phyloP scores from a whole-genome alignment of 2,888 invertebrate species.

The Hypomecis punctinalis region DNA sequence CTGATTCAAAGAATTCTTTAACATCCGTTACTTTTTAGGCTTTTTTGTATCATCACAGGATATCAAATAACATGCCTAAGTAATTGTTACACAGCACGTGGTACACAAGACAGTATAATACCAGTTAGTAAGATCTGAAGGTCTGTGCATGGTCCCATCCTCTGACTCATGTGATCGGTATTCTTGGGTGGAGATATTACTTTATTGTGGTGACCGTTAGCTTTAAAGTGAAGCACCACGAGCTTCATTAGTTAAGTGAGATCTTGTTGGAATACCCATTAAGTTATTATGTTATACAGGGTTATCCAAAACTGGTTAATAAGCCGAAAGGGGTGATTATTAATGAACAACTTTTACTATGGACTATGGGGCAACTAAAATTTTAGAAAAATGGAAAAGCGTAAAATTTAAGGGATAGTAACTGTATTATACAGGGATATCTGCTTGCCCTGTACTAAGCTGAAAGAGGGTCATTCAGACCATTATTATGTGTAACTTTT shows the following conservation, averaged over 20 bases:
- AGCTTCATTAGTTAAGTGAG: conserved; percentile 14
- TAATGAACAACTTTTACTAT: too few relatives aligned
- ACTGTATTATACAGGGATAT: too few relatives aligned
- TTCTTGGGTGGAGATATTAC: conserved; percentile 28
- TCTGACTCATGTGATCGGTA: conserved; percentile 41
- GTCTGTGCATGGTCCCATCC: conserved; percentile 20
- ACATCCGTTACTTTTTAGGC: too few relatives aligned
- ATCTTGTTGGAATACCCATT: conserved; percentile 7
- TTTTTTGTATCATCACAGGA: neutral
- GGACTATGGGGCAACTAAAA: too few relatives aligned
- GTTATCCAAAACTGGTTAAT: neutral
- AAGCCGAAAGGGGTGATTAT: too few relatives aligned
- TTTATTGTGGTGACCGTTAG: conserved; percentile 34
- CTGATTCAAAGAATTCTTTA: too few relatives aligned
- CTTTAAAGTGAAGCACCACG: conserved; percentile 26
- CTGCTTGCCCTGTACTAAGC: too few relatives aligned
- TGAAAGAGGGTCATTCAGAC: too few relatives aligned
- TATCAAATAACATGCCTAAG: conserved; percentile 3
- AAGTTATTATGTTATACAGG: neutral
- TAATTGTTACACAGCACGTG: conserved; percentile 4
- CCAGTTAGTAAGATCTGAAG: neutral
- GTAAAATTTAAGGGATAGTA: too few relatives aligned
- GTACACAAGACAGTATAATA: neutral
- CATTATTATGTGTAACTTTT: too few relatives aligned
- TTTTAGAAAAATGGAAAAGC: too few relatives aligned